Percentiles rank a stretch among this genome's conserved stretches.
These are phyloP conservation scores for Acanthornis magna DNA, from an alignment of 2,797 vertebrate species.

Conservation along the genomic window DNA sequence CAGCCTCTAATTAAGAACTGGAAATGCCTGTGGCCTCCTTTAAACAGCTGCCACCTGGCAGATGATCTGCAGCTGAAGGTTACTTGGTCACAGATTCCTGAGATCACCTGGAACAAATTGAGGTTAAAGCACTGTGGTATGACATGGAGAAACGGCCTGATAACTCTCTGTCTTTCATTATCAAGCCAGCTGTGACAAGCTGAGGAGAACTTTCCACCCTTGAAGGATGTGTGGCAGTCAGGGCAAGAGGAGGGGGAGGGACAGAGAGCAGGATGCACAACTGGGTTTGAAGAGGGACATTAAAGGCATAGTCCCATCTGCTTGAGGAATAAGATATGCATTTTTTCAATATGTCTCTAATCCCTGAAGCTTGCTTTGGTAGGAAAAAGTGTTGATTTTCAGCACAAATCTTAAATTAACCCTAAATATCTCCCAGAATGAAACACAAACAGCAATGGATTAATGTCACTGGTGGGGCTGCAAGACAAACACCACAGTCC, in stretches of 20 bases:
- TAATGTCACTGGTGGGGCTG: not conserved
- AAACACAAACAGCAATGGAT: not conserved
- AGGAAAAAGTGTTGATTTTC: not conserved
- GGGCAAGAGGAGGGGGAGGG: not conserved
- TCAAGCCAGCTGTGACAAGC: not conserved
- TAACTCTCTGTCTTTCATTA: not conserved
- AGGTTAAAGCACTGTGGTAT: not conserved
- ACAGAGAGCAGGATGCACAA: not conserved
- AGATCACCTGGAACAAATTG: not conserved
- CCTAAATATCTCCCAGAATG: not conserved
- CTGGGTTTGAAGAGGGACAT: not conserved
- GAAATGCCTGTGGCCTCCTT: accelerated
- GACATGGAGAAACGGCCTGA: not conserved
- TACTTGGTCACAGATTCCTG: not conserved
- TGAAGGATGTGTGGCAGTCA: not conserved
- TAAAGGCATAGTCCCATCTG: not conserved
- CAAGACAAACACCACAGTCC: not conserved
- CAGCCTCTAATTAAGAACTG: not conserved
- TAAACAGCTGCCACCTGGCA: not conserved
- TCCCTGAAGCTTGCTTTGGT: not conserved
- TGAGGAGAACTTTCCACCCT: not conserved
- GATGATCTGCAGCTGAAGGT: not conserved
- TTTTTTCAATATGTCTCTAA: not conserved
- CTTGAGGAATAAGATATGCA: not conserved
- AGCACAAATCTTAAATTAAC: not conserved